phyloP scores from a whole-genome alignment of 1,140 invertebrate species.

The Elysia chlorotica region DNA sequence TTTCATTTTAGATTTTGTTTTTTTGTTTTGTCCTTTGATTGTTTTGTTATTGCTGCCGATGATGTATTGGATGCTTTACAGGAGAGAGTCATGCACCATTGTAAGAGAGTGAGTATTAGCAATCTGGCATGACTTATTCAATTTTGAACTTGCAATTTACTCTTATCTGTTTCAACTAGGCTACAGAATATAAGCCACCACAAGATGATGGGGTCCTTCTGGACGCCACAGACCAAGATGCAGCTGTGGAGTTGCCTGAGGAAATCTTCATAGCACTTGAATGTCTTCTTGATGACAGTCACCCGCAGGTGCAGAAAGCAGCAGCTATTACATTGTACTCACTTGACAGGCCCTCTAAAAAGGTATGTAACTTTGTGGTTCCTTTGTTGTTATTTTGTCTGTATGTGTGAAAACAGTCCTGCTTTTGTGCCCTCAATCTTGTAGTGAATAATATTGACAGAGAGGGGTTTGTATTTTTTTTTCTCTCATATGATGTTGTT shows the following conservation, averaged over 20 bases:
- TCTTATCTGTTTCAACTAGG: conserved; percentile 16
- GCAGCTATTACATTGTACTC: conserved; percentile 57
- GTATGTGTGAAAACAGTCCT: conserved; percentile 2
- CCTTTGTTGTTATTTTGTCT: not conserved
- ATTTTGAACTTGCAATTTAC: too few species aligned
- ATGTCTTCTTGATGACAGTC: conserved; percentile 51
- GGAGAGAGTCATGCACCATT: conserved; percentile 47
- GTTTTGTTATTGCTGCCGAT: conserved; percentile 46
- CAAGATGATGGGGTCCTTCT: conserved; percentile 32
- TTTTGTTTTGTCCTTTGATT: conserved; percentile 55
- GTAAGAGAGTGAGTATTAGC: conserved; percentile 60
- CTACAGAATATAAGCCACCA: conserved; percentile 48
- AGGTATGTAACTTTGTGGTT: conserved; percentile 31
- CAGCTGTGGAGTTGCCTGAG: conserved; percentile 41
- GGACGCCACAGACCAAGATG: conserved; percentile 5
- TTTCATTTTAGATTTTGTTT: too few species aligned
- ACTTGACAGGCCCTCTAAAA: conserved; percentile 44
- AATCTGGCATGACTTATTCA: too few species aligned
- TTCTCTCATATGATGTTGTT: too few species aligned
- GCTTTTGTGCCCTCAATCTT: too few species aligned
- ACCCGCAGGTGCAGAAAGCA: conserved; percentile 49
- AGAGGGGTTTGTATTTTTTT: too few species aligned
- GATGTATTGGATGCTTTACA: conserved; percentile 56
- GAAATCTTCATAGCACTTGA: conserved; percentile 54
- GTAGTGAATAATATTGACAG: too few species aligned